Conservation (phyloP, 2,113 vertebrate species). For the Chloropsis hardwickii region DNA sequence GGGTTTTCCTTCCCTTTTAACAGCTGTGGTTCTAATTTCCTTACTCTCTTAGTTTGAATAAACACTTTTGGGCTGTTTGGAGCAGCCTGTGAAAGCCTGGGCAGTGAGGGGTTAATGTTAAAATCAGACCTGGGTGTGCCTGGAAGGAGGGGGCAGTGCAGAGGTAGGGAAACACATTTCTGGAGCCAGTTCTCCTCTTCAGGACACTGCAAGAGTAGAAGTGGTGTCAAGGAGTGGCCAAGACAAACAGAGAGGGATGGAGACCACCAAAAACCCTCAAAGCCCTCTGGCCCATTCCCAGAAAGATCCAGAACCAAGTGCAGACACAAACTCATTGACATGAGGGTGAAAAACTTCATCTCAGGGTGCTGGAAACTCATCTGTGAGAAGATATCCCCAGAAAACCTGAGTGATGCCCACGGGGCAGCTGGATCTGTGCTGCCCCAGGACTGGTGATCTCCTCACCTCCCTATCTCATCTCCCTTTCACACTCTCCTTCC, state of each 20-base stretch:
- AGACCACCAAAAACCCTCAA: neutral
- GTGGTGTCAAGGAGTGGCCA: neutral
- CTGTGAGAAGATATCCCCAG: neutral
- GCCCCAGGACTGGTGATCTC: neutral
- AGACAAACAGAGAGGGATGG: too few species aligned
- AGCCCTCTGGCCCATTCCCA: accelerated
- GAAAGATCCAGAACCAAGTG: neutral
- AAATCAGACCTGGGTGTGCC: neutral
- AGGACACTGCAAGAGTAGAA: neutral
- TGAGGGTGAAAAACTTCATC: neutral
- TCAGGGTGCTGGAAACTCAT: too few species aligned
- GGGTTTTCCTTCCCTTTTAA: neutral
- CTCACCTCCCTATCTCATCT: neutral
- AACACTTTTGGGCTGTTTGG: neutral
- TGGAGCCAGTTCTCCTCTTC: neutral
- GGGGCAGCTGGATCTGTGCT: too few species aligned
- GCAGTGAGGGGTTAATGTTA: neutral
- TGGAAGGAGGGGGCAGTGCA: neutral
- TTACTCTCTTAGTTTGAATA: neutral
- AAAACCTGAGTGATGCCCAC: neutral
- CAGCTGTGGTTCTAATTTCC: neutral
- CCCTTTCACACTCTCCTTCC: neutral
- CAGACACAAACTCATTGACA: neutral
- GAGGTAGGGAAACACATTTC: neutral
- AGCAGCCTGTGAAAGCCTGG: neutral